Conservation (phyloP, 35 echinoderm and acorn worm genomes). For the Apostichopus japonicus region DNA sequence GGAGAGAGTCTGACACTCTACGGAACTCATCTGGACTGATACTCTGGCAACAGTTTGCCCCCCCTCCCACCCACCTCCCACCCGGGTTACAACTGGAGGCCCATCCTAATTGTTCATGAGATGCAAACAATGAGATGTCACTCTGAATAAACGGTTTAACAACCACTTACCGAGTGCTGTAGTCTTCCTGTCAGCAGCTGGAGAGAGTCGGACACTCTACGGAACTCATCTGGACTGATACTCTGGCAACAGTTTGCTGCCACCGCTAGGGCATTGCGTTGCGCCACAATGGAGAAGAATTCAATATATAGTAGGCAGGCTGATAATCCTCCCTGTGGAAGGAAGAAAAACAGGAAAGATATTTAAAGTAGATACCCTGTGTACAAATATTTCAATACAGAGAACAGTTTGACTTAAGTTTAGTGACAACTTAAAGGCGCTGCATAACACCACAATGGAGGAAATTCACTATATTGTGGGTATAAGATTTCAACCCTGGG, state of each 20-base stretch:
- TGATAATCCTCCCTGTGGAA: constrained; percentile 84
- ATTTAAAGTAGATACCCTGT: not conserved
- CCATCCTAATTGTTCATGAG: no score
- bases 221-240: constrained; percentile 88
- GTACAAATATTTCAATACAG: no score
- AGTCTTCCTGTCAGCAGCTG: constrained; percentile 83
- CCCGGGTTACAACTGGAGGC: no score
- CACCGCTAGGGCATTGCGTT: constrained; percentile 89
- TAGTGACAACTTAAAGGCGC: not conserved
- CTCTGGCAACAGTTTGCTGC: constrained; percentile 99
- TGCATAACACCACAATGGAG: not conserved
- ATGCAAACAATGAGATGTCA: no score
- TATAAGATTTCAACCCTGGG: no score
- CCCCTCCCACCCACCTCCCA: no score
- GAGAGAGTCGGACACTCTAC: constrained; percentile 82
- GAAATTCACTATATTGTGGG: no score
- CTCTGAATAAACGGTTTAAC: no score
- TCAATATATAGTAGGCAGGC: constrained; percentile 97
- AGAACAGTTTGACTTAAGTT: no score
- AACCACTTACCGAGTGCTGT: constrained; percentile 79
- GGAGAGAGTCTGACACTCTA: constrained; percentile 80
- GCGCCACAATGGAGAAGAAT: constrained; percentile 97
- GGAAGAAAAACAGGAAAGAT: not conserved
- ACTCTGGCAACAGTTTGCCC: constrained; percentile 99
- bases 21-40: constrained; percentile 91